Conservation (phyloP, 2,113 vertebrate species). For the Pogona vitticeps region DNA sequence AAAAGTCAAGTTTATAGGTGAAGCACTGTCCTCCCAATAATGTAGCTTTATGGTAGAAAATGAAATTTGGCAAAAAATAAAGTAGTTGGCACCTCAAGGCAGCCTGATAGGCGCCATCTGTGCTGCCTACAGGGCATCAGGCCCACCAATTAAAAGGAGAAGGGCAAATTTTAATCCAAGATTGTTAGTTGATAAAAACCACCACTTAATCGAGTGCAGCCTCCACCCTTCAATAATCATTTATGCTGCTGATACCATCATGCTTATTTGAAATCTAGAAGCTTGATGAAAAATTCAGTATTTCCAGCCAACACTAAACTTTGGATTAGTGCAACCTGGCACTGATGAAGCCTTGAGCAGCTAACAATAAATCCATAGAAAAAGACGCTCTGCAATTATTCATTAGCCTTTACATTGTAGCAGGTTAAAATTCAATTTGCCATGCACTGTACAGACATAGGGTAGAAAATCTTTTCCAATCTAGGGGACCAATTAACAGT, state of each 20-base stretch:
- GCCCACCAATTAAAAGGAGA: background rate
- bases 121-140: background rate
- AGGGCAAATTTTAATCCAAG: background rate
- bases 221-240: background rate
- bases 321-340: background rate
- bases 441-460: background rate
- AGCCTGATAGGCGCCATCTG: background rate
- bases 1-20: background rate
- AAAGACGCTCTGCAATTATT: background rate
- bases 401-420: background rate
- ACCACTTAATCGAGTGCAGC: background rate
- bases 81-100: background rate
- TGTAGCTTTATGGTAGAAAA: background rate
- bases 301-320: background rate
- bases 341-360: background rate
- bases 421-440: conserved; percentile 1
- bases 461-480: background rate
- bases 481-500: background rate
- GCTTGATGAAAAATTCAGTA: background rate
- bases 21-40: background rate
- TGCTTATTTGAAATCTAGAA: background rate
- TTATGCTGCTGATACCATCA: background rate
- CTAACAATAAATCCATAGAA: conserved; percentile 1
- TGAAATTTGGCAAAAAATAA: background rate
- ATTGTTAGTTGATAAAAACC: background rate